Conservation (phyloP, 2,113 vertebrate species). For the Amphiprion percula region DNA sequence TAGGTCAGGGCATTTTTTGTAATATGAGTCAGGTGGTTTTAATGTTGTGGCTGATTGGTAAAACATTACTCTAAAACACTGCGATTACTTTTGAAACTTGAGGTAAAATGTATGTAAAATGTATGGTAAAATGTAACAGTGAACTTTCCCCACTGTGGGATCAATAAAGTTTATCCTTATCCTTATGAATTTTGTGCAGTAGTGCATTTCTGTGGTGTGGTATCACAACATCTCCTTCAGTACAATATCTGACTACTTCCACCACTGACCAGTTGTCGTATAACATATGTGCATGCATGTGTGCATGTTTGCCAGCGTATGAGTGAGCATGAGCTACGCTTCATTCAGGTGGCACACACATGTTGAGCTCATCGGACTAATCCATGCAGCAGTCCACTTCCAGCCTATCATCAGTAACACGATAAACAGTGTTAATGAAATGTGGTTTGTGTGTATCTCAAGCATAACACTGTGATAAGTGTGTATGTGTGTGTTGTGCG, state of each 20-base stretch:
- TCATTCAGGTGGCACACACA: conserved; percentile 50
- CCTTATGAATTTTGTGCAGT: not conserved
- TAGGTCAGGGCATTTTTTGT: no score
- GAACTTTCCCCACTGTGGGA: no score
- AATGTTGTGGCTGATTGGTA: no score
- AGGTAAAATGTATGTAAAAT: not conserved
- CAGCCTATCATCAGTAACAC: conserved; percentile 40
- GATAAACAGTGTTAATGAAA: conserved; percentile 68
- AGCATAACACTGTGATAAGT: conserved; percentile 18
- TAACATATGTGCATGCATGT: not conserved
- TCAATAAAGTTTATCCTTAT: no score
- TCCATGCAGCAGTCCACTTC: conserved; percentile 40
- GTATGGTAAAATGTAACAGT: no score
- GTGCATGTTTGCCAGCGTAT: conserved; percentile 8
- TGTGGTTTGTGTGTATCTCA: conserved; percentile 30
- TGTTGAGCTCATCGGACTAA: conserved; percentile 52
- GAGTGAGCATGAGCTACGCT: not conserved
- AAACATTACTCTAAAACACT: no score
- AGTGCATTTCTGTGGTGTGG: not conserved
- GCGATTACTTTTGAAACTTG: no score
- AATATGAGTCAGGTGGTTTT: no score
- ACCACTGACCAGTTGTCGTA: not conserved
- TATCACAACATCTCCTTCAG: not conserved
- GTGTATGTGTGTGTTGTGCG: not conserved
- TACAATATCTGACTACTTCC: not conserved